Percentiles rank a stretch among this genome's conserved stretches.
Evolutionary conservation across 2,113 vertebrate species (phyloP).

Genomic region (Pipa parva): DNA sequence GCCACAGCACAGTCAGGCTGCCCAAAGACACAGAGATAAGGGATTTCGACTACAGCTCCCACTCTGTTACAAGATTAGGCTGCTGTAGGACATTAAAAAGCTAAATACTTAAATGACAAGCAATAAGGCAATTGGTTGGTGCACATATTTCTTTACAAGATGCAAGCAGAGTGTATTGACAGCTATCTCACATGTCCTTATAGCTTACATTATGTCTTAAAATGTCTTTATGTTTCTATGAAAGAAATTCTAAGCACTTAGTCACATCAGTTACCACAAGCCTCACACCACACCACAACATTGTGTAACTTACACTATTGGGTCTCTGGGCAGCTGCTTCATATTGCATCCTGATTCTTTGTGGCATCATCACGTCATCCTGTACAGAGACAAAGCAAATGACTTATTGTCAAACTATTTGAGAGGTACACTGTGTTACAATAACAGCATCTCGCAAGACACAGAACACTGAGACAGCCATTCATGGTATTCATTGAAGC

Average conservation of each 20-base stretch:
- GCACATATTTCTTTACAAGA: too few species aligned
- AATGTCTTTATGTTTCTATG: not conserved
- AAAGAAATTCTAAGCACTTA: too few species aligned
- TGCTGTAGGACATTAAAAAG: not conserved
- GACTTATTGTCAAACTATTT: too few species aligned
- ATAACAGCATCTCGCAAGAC: too few species aligned
- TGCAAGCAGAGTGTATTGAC: not conserved
- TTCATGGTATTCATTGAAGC: too few species aligned
- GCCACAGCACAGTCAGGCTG: not conserved
- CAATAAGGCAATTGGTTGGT: too few species aligned
- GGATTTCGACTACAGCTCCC: not conserved
- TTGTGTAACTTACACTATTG: constrained; percentile 70
- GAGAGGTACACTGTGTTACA: too few species aligned
- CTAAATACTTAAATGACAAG: too few species aligned
- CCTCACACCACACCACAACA: too few species aligned
- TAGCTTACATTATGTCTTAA: too few species aligned
- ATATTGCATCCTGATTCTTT: constrained; percentile 80
- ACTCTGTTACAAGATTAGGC: not conserved
- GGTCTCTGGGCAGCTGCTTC: constrained; percentile 65
- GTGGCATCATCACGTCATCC: constrained; percentile 92
- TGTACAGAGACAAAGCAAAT: constrained; percentile 43
- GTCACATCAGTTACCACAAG: too few species aligned
- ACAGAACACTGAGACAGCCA: too few species aligned
- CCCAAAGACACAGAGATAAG: not conserved
- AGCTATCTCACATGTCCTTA: not conserved